A percentile compares a stretch with the other conserved stretches of the same genome.
Evolutionary conservation across 1,140 invertebrate genomes (phyloP).

Genomic region (Uloborus diversus): DNA sequence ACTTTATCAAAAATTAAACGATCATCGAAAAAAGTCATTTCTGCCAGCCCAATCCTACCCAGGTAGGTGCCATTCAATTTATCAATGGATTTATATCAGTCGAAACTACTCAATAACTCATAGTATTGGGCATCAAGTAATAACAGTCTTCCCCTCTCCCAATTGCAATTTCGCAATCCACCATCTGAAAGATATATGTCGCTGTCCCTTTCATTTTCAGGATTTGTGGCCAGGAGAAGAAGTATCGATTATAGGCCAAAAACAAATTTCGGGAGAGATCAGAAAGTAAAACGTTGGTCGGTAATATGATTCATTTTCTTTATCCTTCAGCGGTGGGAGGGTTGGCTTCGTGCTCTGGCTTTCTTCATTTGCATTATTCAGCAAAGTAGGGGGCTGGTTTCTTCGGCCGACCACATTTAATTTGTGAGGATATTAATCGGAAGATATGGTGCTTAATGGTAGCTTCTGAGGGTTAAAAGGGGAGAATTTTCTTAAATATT

Average conservation of each 20-base stretch:
- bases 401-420: too few species aligned
- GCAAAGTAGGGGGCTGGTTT: too few species aligned
- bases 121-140: conserved; percentile 7
- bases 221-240: conserved; percentile 22
- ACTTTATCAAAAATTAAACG: too few species aligned
- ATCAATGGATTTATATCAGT: conserved; percentile 22
- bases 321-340: too few species aligned
- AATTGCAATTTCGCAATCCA: conserved; percentile 36
- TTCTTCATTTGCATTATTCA: too few species aligned
- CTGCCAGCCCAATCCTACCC: too few species aligned
- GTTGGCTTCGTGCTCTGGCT: too few species aligned
- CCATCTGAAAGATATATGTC: conserved; percentile 35
- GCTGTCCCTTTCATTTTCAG: conserved; percentile 28
- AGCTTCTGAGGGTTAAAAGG: too few species aligned
- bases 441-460: too few species aligned
- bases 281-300: conserved; percentile 4
- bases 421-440: too few species aligned
- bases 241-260: conserved; percentile 17
- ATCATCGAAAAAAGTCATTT: too few species aligned
- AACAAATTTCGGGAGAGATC: conserved; percentile 32
- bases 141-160: background rate
- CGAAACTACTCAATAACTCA: conserved; percentile 22
- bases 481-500: too few species aligned
- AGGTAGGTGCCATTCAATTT: conserved; percentile 28
- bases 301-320: conserved; percentile 41